Base-by-base conservation (phyloP, 2,888 invertebrate genomes). In the Drosophila greeni region DNA sequence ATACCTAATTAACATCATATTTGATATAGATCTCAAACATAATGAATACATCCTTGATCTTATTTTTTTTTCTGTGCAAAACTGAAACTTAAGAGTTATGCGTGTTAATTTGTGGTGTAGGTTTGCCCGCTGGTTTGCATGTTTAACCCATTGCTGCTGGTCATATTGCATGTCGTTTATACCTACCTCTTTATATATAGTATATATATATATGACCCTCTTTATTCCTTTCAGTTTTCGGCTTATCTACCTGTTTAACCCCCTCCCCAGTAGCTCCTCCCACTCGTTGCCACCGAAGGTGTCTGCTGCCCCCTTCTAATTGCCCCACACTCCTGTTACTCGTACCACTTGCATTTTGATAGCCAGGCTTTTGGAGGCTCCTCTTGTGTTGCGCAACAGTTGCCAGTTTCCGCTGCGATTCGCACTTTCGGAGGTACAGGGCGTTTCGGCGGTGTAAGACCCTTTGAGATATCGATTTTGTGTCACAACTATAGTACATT, bases 111-210 rank as follows among this genome's bases (percentile, higher is more conserved):
- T 72, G 65, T 77, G 72, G 81, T 80, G 71, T 77, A 75, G 83
- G 83, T 70, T 82, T 59, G 47, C 74, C 69, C 66, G 71, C 65
- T 79, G 82, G 76, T 67, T 76, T 82, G 82, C 82, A 82, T 78
- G 78, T 68, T 76, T 66, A 73, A 29, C 33, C 48, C 34, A 24
- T 51, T 49, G 29, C 47, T 48, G 23, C 26, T 56, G 53, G 36
- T 48, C 42, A 37, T 53, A 68, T 68, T 67, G 67, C 67, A 68
- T 67, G 67, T 39, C 33, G 52, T 58, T 67, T 40, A 51, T 34
- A 60, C 18, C 23, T n/a, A 40, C 40, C 9, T 23, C 23, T 14
- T 20, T 26, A 29, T 4, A 9, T 29, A 29, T 39, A 12, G 20
- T 37, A 11, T 5, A 18, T 11, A 40, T n/a, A 40, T 42, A n/a